Percentiles rank a stretch among this genome's conserved stretches.
These are phyloP conservation scores for Macrophya annulata DNA, from an alignment of 2,888 invertebrate species.

Conservation along the genomic window DNA sequence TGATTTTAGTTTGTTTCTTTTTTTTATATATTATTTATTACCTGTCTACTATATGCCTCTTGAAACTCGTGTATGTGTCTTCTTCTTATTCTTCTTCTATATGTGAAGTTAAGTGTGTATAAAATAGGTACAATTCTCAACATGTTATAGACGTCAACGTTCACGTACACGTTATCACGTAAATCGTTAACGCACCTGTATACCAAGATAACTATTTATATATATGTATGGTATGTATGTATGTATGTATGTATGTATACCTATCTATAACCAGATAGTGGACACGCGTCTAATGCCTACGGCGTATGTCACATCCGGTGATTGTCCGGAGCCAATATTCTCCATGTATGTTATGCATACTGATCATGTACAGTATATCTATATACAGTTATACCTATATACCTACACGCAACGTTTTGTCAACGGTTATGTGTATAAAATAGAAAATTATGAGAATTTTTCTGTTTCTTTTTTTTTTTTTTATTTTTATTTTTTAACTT, in stretches of 20 bases:
- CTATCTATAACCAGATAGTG: background rate
- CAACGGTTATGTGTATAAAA: background rate
- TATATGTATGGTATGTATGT: background rate
- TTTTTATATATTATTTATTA: background rate
- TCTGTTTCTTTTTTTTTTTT: too few species aligned
- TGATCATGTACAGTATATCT: background rate
- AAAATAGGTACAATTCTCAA: too few species aligned
- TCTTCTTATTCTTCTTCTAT: too few species aligned
- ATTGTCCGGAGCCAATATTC: slow-evolving; percentile 41
- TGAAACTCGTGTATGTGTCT: background rate
- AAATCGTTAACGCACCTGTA: slow-evolving; percentile 22
- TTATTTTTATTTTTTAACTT: too few species aligned
- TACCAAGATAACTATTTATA: background rate
- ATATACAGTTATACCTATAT: background rate
- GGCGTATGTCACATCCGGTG: slow-evolving; percentile 26
- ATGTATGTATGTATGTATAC: background rate
- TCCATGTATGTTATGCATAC: slow-evolving; percentile 27
- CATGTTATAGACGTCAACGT: background rate
- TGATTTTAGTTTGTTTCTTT: background rate
- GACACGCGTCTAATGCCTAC: slow-evolving; percentile 27
- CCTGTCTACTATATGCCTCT: background rate
- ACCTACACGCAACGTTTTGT: background rate
- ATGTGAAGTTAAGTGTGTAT: too few species aligned
- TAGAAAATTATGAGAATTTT: too few species aligned
- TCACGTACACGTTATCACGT: slow-evolving; percentile 33